Evolutionary conservation across 2,888 invertebrate species (phyloP), one percentile per base, ranked within the genome.

Genomic region (Pseudococcus viburni): DNA sequence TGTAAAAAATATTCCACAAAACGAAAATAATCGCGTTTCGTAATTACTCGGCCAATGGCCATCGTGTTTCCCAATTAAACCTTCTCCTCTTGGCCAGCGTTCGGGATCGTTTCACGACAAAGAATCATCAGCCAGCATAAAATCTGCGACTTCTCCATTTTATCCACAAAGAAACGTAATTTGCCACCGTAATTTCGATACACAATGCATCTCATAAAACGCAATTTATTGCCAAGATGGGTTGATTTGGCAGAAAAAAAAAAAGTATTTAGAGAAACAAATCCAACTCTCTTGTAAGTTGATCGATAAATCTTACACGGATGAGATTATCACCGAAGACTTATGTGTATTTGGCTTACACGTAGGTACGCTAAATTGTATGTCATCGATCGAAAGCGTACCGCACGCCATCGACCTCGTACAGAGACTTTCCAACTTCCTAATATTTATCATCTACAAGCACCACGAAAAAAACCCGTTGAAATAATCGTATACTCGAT

Each of bases 31-130:
- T 59, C 59, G 59, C 5, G 8, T 59, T 59, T 59, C 8, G 59
- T 59, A 59, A 59, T 59, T 59, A 59, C 19, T n/a, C 59, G 59
- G 59, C 59, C 59, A 59, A 59, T 59, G 59, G 59, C 59, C 19
- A 59, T 19, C 19, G 59, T 55, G 55, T 59, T n/a, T 59, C 59
- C 9, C 19, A 59, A 59, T 59, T 59, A 59, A 6, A n/a, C 19
- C 19, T 19, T 59, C n/a, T 19, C 59, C 5, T 19, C 15, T 51
- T 51, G 8, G 1, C 51, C 17, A 6, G 5, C 19, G n/a, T 33
- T 33, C 26, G 26, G 26, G 26, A 33, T 59, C 59, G 19, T 59
- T 59, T 55, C 17, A 15, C 17, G 55, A 55, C 55, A 55, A 55
- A 55, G 55, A 55, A 33, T 33, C 26, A 33, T 33, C 7, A 59